phyloP scores from a whole-genome alignment of 2,888 invertebrate genomes.

The Napeogenes sylphis region DNA sequence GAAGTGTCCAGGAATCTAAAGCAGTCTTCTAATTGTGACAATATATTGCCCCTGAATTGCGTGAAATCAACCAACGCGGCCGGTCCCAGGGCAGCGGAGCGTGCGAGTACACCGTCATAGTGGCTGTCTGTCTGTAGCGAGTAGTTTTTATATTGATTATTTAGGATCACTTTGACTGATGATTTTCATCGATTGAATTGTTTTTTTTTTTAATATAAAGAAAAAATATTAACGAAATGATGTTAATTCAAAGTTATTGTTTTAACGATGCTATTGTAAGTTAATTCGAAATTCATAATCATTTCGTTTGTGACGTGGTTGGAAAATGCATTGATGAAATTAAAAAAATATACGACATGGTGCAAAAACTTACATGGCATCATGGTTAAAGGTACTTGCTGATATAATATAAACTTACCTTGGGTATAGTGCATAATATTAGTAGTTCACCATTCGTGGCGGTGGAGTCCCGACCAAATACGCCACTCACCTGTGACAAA shows the following conservation, averaged over 20 bases:
- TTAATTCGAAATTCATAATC: no score
- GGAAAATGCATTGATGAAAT: no score
- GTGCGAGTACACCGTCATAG: slow-evolving; percentile 12
- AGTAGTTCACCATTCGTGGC: slow-evolving; percentile 34
- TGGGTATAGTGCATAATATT: slow-evolving; percentile 67
- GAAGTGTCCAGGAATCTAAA: slow-evolving; percentile 29
- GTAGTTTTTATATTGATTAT: not conserved
- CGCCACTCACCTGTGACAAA: slow-evolving; percentile 47
- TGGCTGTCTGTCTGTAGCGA: not conserved
- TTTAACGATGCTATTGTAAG: no score
- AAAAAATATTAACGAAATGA: no score
- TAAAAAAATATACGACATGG: no score
- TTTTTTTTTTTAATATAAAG: no score
- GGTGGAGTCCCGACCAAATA: slow-evolving; percentile 26
- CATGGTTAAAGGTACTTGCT: not conserved
- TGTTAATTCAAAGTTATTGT: no score
- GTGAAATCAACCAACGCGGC: slow-evolving; percentile 66
- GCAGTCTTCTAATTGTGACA: slow-evolving; percentile 66
- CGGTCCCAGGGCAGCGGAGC: slow-evolving; percentile 31
- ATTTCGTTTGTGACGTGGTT: no score
- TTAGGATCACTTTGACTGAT: not conserved
- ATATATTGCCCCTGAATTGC: slow-evolving; percentile 62
- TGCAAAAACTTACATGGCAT: no score
- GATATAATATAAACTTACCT: slow-evolving; percentile 47
- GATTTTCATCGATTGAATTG: no score